A percentile compares a stretch with the other conserved stretches of the same genome.
phyloP scores from a whole-genome alignment of 2,888 invertebrate species.

The Scaeva pyrastri region DNA sequence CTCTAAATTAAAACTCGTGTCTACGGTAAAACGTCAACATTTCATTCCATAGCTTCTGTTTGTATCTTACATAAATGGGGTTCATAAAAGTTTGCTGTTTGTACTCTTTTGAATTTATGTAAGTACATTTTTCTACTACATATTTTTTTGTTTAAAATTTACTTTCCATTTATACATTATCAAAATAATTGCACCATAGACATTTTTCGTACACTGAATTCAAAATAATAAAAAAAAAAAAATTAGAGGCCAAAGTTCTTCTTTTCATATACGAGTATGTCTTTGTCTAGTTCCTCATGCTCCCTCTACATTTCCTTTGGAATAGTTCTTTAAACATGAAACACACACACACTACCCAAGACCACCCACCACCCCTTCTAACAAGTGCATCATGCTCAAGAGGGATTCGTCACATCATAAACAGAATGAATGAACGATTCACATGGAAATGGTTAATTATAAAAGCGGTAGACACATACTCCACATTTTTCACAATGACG shows the following conservation, averaged over 20 bases:
- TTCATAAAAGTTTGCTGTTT: not conserved
- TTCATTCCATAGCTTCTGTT: too few species aligned
- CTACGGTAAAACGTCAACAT: too few species aligned
- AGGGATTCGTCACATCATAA: slow-evolving; percentile 42
- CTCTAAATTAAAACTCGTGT: too few species aligned
- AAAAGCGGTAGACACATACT: slow-evolving; percentile 46
- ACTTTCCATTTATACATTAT: slow-evolving; percentile 32
- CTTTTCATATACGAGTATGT: slow-evolving; percentile 6
- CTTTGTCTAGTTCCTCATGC: slow-evolving; percentile 9
- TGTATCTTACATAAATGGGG: too few species aligned
- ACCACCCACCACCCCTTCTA: not conserved
- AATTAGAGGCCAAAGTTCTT: slow-evolving; percentile 52
- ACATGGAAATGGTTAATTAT: slow-evolving; percentile 68
- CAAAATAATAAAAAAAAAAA: not conserved
- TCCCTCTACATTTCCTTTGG: slow-evolving; percentile 13
- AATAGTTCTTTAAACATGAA: slow-evolving; percentile 48
- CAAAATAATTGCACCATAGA: slow-evolving; percentile 34
- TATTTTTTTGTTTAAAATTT: not conserved
- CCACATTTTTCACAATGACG: slow-evolving; percentile 39
- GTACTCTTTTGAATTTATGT: not conserved
- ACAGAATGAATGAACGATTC: slow-evolving; percentile 52
- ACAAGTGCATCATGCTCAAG: slow-evolving; percentile 65
- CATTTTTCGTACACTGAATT: slow-evolving; percentile 25
- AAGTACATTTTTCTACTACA: not conserved
- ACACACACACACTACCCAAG: not conserved